These are phyloP conservation scores for Myotis vivesi DNA, from an alignment of 2,797 vertebrate species.

Conservation along the genomic window DNA sequence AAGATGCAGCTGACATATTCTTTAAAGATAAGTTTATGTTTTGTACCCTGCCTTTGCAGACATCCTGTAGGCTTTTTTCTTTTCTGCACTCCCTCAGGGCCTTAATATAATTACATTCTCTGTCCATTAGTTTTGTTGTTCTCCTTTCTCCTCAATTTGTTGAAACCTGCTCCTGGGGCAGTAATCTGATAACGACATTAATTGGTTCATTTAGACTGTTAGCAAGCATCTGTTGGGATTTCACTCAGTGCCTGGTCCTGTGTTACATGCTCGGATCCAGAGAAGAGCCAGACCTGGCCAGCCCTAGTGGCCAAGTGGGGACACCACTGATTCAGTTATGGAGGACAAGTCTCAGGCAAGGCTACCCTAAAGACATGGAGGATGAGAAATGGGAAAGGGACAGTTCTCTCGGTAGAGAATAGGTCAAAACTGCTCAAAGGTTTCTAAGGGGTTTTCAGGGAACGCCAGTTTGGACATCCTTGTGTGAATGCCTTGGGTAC, in stretches of 20 bases:
- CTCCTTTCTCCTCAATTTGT: not conserved
- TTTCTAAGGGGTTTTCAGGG: not conserved
- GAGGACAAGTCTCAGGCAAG: not conserved
- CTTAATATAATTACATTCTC: not conserved
- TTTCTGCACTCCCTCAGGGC: not conserved
- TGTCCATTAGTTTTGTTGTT: not conserved
- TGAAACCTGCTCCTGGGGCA: not conserved
- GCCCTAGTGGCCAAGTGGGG: not conserved
- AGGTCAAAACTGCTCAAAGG: not conserved
- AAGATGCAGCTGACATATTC: not conserved
- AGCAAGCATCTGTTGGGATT: not conserved
- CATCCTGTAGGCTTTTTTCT: not conserved
- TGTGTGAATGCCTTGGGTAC: not conserved
- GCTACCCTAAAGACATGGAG: not conserved
- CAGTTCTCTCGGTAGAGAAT: not conserved
- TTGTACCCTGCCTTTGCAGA: not conserved
- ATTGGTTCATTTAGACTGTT: not conserved
- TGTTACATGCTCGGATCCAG: not conserved
- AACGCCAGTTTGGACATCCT: not conserved
- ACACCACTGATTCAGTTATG: not conserved
- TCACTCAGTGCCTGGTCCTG: not conserved
- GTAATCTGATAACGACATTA: not conserved
- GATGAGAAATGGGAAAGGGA: not conserved
- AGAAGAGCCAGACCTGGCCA: not conserved
- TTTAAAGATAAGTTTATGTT: not conserved